Conservation (phyloP, 2,888 invertebrate genomes). For the Ormyrus labotus region DNA sequence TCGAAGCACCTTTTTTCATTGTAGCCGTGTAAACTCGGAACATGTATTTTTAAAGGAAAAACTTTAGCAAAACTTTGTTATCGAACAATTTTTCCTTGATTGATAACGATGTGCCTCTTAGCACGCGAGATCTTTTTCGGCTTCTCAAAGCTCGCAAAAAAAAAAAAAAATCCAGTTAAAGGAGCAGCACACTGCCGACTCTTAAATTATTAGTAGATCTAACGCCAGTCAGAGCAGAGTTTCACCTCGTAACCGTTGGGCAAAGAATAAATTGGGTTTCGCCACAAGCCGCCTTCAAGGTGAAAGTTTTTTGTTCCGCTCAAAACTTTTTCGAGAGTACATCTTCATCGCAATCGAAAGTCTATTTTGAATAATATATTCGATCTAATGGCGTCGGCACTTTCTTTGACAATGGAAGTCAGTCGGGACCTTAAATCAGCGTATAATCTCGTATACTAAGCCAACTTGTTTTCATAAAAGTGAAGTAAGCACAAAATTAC, state of each 20-base stretch:
- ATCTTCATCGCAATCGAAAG: constrained; percentile 36
- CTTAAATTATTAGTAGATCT: constrained; percentile 17
- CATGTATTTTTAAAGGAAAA: no score
- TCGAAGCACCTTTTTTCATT: no score
- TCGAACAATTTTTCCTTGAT: no score
- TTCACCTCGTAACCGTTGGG: constrained; percentile 46
- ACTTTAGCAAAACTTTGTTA: no score
- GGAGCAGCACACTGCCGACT: neutral
- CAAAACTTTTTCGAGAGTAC: constrained; percentile 10
- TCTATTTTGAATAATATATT: neutral
- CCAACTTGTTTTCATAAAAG: neutral
- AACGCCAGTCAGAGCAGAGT: constrained; percentile 18
- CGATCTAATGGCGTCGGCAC: neutral
- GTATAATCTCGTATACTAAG: neutral
- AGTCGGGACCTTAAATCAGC: no score
- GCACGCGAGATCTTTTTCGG: no score
- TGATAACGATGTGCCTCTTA: no score
- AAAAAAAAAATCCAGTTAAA: neutral
- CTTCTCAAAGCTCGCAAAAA: neutral
- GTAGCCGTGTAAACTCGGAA: no score
- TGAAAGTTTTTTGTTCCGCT: constrained; percentile 48
- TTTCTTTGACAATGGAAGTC: neutral
- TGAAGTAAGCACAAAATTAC: neutral
- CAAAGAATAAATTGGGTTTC: constrained; percentile 50
- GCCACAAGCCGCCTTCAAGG: constrained; percentile 38